Base-by-base conservation (phyloP, 2,888 invertebrate species). In the Parthenolecanium corni region DNA sequence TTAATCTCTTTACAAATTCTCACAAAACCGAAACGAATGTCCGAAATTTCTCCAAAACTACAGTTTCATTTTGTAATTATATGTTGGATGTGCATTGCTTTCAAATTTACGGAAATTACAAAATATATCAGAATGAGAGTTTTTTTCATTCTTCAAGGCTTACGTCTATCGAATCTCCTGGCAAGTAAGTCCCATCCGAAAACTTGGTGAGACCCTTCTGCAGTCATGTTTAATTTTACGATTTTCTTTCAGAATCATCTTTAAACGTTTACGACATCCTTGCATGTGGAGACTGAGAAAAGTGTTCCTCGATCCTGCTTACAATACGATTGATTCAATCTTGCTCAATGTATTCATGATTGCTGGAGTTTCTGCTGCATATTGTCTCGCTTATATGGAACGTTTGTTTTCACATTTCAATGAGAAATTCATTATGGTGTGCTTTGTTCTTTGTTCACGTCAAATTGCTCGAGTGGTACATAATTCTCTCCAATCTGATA, bases 11-110 rank as follows among this genome's bases (percentile, higher is more conserved):
- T 1, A 18, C 51, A 51, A 61, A 61, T 40, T n/a, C n/a, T 38
- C 31, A 31, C 3, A 61, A 61, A 49, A 61, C 61, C n/a, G 38
- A 49, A 51, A 61, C 49, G 2, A 61, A 61, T 21, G 18, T 61
- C n/a, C 36, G 36, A 21, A 36, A 51, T 38, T 14, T 16, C 4
- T 49, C 61, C 1, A n/a, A 51, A 14, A 11, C 23, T 51, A 38
- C 21, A 0, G 49, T 49, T 3, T 9, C 21, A 21, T 51, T 61
- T 16, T 31, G 36, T 14, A 31, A 23, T 49, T 61, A 24, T 18
- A 14, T 36, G 40, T 20, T 61, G n/a, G 40, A 61, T 21, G 51
- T 61, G 16, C 49, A 61, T 14, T 51, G 49, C n/a, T 61, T 61
- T n/a, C 61, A 61, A 36, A n/a, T 61, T 6, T 49, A 31, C n/a